Conservation (phyloP, 64 coral and sea anemone species). For the Stichodactyla mertensii region DNA sequence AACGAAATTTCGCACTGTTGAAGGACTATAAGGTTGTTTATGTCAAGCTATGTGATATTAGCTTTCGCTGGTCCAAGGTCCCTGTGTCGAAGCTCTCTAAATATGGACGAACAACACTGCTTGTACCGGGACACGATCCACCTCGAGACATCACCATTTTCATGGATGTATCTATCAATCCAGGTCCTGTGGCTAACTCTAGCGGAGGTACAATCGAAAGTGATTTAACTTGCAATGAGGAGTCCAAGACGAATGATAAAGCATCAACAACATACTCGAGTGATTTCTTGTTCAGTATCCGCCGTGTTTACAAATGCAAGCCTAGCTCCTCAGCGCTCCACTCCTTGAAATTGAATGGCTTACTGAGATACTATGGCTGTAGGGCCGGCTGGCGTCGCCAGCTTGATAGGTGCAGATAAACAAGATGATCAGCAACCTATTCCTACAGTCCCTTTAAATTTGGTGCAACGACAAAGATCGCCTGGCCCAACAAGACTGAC, state of each 20-base stretch:
- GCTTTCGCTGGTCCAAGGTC: not conserved
- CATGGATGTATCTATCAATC: not conserved
- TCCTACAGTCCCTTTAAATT: too few relatives aligned
- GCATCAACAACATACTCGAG: not conserved
- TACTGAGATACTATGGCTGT: not conserved
- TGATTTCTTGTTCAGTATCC: not conserved
- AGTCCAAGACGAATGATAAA: not conserved
- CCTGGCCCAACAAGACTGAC: not conserved
- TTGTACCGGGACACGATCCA: not conserved
- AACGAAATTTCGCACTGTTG: not conserved
- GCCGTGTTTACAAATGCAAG: not conserved
- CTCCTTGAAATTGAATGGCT: not conserved
- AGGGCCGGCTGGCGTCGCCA: not conserved
- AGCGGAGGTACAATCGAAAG: not conserved
- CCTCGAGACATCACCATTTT: not conserved
- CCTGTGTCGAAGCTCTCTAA: not conserved
- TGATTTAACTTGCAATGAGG: not conserved
- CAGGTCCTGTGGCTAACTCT: not conserved
- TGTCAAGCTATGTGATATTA: not conserved
- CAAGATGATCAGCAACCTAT: too few relatives aligned
- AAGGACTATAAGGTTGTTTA: not conserved
- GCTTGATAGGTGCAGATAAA: too few relatives aligned
- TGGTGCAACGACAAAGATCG: too few relatives aligned
- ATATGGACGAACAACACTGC: not conserved
- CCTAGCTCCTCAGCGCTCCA: not conserved